A percentile compares a stretch with the other conserved stretches of the same genome.
phyloP scores from a whole-genome alignment of 2,888 invertebrate genomes.

The Rhagium mordax region DNA sequence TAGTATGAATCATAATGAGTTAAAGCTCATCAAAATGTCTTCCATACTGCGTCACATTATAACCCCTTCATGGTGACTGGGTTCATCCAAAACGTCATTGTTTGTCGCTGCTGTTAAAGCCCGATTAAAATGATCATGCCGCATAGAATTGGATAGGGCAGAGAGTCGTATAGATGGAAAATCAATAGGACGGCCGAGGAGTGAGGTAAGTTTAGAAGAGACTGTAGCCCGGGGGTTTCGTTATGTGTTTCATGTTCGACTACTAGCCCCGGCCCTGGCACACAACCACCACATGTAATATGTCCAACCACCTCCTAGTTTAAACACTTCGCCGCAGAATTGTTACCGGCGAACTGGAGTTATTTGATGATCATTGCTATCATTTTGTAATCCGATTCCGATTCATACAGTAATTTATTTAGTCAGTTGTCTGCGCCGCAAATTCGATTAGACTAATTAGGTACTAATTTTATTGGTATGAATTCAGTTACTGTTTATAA shows the following conservation, averaged over 20 bases:
- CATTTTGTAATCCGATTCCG: background rate
- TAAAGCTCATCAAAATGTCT: constrained; percentile 11
- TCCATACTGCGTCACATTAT: background rate
- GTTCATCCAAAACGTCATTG: constrained; percentile 44
- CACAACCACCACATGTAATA: no score
- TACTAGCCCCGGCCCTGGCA: background rate
- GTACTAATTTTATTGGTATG: no score
- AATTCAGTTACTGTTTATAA: no score
- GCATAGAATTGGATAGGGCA: constrained; percentile 49
- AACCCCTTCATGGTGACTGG: constrained; percentile 28
- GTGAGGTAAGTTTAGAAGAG: constrained; percentile 39
- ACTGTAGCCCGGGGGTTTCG: constrained; percentile 15
- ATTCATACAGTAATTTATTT: no score
- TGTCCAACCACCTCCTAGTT: background rate
- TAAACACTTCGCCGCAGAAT: background rate
- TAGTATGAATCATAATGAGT: background rate
- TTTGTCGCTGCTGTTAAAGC: constrained; percentile 43
- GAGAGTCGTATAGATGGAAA: constrained; percentile 59
- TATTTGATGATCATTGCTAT: constrained; percentile 8
- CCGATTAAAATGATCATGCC: constrained; percentile 53
- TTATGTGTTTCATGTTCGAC: constrained; percentile 14
- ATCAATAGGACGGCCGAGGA: constrained; percentile 56
- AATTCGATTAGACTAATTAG: no score
- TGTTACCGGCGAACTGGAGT: background rate
- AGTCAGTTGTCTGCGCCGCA: no score